phyloP scores from a whole-genome alignment of 2,888 invertebrate species.

The Zhuqinia jingwanae region DNA sequence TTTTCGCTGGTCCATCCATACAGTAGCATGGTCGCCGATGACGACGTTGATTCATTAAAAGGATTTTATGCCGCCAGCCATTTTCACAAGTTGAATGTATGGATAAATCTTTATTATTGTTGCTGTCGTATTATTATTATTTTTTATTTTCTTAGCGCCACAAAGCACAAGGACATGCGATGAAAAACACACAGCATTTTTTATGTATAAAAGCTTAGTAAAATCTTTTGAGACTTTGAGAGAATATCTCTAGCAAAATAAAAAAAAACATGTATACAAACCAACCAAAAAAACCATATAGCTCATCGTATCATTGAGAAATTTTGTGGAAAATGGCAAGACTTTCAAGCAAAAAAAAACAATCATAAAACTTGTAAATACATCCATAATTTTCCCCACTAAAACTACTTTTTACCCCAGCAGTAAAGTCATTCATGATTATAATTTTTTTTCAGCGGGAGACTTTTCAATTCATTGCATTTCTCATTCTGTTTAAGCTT shows the following conservation, averaged over 20 bases:
- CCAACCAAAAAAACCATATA: not conserved
- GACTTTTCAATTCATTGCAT: slow-evolving; percentile 56
- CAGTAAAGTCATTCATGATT: slow-evolving; percentile 58
- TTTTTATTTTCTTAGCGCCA: slow-evolving; percentile 6
- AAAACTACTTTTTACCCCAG: slow-evolving; percentile 31
- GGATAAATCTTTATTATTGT: not conserved
- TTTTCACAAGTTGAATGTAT: slow-evolving; percentile 28
- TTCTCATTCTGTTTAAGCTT: too few relatives aligned
- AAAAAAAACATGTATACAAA: not conserved
- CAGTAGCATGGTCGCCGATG: too few relatives aligned
- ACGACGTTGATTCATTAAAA: slow-evolving; percentile 33
- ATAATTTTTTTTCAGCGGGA: slow-evolving; percentile 60
- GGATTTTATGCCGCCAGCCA: slow-evolving; percentile 31
- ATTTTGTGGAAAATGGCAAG: not conserved
- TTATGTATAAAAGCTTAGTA: not conserved
- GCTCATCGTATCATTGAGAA: not conserved
- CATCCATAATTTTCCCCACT: slow-evolving; percentile 35
- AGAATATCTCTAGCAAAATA: not conserved
- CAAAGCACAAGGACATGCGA: slow-evolving; percentile 4
- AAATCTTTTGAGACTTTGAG: not conserved
- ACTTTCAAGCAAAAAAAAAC: not conserved
- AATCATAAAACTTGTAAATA: slow-evolving; percentile 55
- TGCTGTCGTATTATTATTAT: not conserved
- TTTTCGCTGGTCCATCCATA: not conserved
- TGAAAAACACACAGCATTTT: not conserved